Conservation (phyloP, 2,797 vertebrate species). For the Lagocephalus sceleratus region DNA sequence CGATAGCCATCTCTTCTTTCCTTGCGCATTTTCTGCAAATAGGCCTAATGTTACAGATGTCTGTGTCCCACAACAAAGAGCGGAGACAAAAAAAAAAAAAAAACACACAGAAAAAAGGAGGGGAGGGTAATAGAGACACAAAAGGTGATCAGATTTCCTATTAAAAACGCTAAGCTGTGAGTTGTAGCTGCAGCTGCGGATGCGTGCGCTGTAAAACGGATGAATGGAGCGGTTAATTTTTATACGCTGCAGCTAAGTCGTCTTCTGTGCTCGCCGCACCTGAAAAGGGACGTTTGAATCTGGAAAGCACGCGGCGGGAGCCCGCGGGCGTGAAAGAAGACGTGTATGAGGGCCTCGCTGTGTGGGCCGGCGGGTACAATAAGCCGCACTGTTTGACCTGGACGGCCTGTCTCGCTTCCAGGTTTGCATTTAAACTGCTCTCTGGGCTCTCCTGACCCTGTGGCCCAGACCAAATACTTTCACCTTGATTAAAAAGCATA, state of each 20-base stretch:
- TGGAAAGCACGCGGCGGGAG: slow-evolving; percentile 16
- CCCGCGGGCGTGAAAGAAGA: slow-evolving; percentile 60
- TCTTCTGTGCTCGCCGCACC: background rate
- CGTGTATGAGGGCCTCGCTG: slow-evolving; percentile 41
- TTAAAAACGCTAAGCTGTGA: slow-evolving; percentile 30
- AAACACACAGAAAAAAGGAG: slow-evolving; percentile 55
- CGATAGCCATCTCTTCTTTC: slow-evolving; percentile 45
- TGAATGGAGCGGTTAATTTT: slow-evolving; percentile 5
- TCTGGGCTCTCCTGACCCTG: background rate
- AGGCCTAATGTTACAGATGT: slow-evolving; percentile 70
- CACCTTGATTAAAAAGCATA: no score
- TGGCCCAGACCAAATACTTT: no score
- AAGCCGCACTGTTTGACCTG: slow-evolving; percentile 66
- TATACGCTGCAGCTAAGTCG: background rate
- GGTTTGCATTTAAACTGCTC: slow-evolving; percentile 45
- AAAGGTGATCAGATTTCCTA: slow-evolving; percentile 54
- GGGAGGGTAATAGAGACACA: slow-evolving; percentile 39
- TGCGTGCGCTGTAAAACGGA: slow-evolving; percentile 4
- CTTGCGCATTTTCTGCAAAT: slow-evolving; percentile 59
- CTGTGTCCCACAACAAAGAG: slow-evolving; percentile 60
- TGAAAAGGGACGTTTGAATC: no score
- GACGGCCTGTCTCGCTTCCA: slow-evolving; percentile 48
- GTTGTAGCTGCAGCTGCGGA: slow-evolving; percentile 1
- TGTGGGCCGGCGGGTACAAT: slow-evolving; percentile 68
- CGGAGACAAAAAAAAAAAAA: slow-evolving; percentile 35